These are phyloP conservation scores for Heliconius hewitsoni DNA, from an alignment of 1,140 invertebrate genomes.

Conservation along the genomic window DNA sequence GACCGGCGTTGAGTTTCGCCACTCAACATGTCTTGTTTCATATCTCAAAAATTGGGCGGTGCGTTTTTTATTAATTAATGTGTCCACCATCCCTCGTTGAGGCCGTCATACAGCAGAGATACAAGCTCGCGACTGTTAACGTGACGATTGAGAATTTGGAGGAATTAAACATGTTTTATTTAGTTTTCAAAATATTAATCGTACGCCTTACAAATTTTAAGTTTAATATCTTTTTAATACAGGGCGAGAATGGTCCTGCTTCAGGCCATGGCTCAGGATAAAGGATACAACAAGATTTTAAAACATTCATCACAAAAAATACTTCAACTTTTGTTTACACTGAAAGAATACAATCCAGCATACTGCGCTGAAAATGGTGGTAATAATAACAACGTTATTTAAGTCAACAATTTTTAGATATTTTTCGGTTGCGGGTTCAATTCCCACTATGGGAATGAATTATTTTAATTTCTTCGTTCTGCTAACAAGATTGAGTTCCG, in stretches of 20 bases:
- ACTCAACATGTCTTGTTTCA: too few species aligned
- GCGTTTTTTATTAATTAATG: too few species aligned
- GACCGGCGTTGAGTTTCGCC: too few species aligned
- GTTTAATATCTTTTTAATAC: conserved; percentile 19
- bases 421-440: background rate
- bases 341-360: conserved; percentile 77
- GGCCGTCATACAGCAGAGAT: too few species aligned
- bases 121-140: too few species aligned
- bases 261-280: conserved; percentile 57
- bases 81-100: too few species aligned
- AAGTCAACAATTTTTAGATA: background rate
- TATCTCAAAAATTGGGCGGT: too few species aligned
- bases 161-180: too few species aligned
- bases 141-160: too few species aligned
- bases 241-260: conserved; percentile 59
- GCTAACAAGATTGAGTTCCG: background rate
- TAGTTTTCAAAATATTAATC: too few species aligned
- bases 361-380: background rate
- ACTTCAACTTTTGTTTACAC: conserved; percentile 79
- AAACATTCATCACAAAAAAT: conserved; percentile 84
- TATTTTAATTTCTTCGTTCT: background rate
- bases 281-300: conserved; percentile 63
- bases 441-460: background rate
- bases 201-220: background rate
- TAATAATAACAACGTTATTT: conserved; percentile 5